phyloP scores from a whole-genome alignment of 53 echinoderm and acorn worm genomes.

The Paelopatides confundens region DNA sequence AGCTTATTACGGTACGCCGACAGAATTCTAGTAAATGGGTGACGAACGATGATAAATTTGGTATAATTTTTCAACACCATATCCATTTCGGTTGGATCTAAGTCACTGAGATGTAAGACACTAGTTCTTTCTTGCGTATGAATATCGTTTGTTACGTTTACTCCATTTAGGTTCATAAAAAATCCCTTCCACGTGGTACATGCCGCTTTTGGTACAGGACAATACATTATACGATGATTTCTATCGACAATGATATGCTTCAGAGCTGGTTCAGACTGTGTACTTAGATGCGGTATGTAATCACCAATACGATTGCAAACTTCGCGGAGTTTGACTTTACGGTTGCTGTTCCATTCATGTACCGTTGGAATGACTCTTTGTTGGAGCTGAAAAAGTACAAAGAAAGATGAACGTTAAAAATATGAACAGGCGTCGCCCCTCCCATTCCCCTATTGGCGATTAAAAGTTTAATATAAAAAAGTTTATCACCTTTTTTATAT shows the following conservation, averaged over 20 bases:
- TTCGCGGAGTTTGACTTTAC: not conserved
- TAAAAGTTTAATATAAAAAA: too few species aligned
- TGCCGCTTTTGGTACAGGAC: conserved; percentile 14
- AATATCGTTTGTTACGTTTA: not conserved
- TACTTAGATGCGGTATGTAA: not conserved
- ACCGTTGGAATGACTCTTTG: not conserved
- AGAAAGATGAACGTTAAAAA: too few species aligned
- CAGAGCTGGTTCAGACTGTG: not conserved
- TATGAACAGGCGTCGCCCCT: too few species aligned
- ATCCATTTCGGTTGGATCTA: not conserved
- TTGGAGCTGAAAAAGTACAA: not conserved
- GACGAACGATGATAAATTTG: conserved; percentile 31
- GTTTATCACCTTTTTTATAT: too few species aligned
- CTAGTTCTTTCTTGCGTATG: not conserved
- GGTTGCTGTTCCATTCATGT: not conserved
- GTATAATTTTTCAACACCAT: not conserved
- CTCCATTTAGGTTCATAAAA: not conserved
- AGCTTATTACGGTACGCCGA: conserved; percentile 47
- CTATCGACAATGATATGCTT: not conserved
- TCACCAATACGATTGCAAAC: not conserved
- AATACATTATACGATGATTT: not conserved
- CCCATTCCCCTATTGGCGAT: too few species aligned
- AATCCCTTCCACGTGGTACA: conserved; percentile 20
- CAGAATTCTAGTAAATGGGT: conserved; percentile 23
- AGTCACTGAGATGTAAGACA: not conserved